Base-by-base conservation (phyloP, 2,113 vertebrate genomes). In the Lophochroa leadbeateri region DNA sequence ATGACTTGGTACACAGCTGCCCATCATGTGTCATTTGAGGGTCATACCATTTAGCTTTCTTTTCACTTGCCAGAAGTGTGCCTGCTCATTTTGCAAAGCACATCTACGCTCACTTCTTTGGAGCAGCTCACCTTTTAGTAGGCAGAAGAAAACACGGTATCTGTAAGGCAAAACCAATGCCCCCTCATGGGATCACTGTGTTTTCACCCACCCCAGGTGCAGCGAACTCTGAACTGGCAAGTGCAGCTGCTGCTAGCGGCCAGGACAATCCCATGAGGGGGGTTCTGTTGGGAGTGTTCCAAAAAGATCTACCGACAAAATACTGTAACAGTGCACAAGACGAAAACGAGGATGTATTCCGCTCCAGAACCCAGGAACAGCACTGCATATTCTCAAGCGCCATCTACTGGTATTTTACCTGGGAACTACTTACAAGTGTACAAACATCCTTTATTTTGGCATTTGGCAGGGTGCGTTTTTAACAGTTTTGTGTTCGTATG, bases 391-490 rank as follows among this genome's bases (percentile, higher is more conserved):
- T 93, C 94, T 91, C 85, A 77, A 25, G 53, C 83, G 92, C 96
- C 96, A 96, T 55, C 96, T 96, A 7, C 96, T n/a, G 94, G 82
- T 21, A 1, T 9, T 65, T 69, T 33, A 11, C 20, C 47, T 1
- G 17, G 11, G 17, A 85, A 39, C 43, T 11, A 11, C 41, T 49
- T 6, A 9, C 21, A 1, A 1, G 8, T 9, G 0, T 39, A 2
- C 29, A 1, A 9, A 11, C 0, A 8, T 8, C 44, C 20, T 8
- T 33, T 8, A 1, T 31, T 15, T 49, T 1, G 41, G 29, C 18
- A 2, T 52, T 37, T 8, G 25, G 14, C 82, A 64, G 35, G 18
- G 29, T 5, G 18, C 0, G 1, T 9, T n/a, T 75, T 53, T 37
- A 15, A 25, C 27, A 46, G 2, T 53, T 53, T 8, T 6, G 8